These are phyloP conservation scores for Drosophila lacertosa DNA, from an alignment of 1,140 invertebrate species.

Conservation along the genomic window DNA sequence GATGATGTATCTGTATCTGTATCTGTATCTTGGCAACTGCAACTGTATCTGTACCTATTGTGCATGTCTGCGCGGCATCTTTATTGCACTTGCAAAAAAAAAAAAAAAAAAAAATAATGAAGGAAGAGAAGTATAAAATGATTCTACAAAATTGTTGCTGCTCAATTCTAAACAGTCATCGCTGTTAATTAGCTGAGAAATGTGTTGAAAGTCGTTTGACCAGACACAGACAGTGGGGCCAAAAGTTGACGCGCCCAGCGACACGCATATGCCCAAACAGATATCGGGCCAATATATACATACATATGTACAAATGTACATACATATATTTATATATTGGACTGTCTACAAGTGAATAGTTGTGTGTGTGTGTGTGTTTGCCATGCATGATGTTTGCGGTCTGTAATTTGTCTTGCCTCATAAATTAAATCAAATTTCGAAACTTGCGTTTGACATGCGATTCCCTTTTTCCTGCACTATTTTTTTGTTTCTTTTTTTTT, in stretches of 20 bases:
- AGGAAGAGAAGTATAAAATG: no score
- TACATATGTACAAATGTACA: no score
- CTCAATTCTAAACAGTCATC: conserved; percentile 45
- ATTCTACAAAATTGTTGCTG: conserved; percentile 13
- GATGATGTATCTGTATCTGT: conserved; percentile 27
- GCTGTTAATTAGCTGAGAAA: conserved; percentile 69
- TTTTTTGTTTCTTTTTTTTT: conserved; percentile 14
- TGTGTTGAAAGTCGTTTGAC: conserved; percentile 40
- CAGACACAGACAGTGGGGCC: conserved; percentile 19
- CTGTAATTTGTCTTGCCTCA: conserved; percentile 71
- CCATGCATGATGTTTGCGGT: no score
- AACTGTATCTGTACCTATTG: conserved; percentile 15
- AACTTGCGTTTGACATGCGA: conserved; percentile 80
- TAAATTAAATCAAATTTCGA: conserved; percentile 79
- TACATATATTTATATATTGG: no score
- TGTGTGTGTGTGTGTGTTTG: conserved; percentile 43
- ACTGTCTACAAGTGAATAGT: not conserved
- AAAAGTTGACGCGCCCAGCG: conserved; percentile 65
- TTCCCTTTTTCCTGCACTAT: conserved; percentile 36
- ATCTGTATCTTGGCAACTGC: conserved; percentile 14
- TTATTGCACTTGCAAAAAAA: conserved; percentile 43
- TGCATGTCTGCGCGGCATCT: conserved; percentile 11
- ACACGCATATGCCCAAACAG: conserved; percentile 48
- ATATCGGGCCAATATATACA: conserved; percentile 11
- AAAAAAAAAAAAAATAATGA: no score